Evolutionary conservation across 2,113 vertebrate genomes (phyloP).

Genomic region (Tupaia tana): DNA sequence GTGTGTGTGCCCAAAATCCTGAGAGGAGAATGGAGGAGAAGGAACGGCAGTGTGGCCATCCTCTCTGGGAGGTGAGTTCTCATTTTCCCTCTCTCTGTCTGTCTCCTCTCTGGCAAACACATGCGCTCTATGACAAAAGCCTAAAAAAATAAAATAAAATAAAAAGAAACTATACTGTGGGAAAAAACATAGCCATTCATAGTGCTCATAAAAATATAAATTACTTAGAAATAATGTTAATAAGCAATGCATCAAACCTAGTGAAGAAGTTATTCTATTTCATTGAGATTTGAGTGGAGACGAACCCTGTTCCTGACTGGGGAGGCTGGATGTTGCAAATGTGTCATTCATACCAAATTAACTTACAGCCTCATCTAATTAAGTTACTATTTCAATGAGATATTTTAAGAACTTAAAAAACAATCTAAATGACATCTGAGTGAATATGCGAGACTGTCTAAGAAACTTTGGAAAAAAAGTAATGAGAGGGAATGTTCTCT

Average conservation of each 20-base stretch:
- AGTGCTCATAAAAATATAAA: background rate
- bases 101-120: too few species aligned
- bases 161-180: slow-evolving; percentile 9
- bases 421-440: background rate
- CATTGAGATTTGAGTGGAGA: background rate
- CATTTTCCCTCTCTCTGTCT: too few species aligned
- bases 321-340: background rate
- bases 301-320: background rate
- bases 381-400: background rate
- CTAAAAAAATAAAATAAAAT: background rate
- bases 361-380: background rate
- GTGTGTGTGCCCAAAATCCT: too few species aligned
- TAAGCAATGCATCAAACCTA: background rate
- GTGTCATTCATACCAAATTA: background rate
- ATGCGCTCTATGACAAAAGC: too few species aligned
- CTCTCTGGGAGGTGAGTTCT: too few species aligned
- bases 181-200: background rate
- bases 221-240: slow-evolving; percentile 16
- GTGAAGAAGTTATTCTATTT: background rate
- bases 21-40: too few species aligned
- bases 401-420: slow-evolving; percentile 1
- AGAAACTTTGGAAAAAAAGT: background rate
- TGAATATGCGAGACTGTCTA: background rate
- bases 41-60: too few species aligned
- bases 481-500: background rate